phyloP scores from a whole-genome alignment of 2,797 vertebrate species.

The Anabacerthia variegaticeps region DNA sequence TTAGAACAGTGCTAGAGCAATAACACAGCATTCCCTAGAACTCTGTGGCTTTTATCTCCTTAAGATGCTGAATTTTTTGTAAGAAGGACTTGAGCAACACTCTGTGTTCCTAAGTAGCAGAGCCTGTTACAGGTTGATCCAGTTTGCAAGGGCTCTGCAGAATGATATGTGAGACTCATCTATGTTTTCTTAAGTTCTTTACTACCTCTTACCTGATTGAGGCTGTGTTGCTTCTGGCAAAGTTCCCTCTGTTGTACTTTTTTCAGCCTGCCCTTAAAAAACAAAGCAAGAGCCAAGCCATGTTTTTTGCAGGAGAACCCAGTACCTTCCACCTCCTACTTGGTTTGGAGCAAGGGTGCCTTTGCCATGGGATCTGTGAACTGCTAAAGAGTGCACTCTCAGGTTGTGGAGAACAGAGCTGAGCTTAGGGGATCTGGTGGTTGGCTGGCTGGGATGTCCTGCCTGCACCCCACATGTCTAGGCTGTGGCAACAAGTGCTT shows the following conservation, averaged over 20 bases:
- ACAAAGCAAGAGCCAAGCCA: background rate
- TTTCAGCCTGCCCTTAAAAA: background rate
- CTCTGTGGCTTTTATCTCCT: background rate
- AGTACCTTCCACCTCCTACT: background rate
- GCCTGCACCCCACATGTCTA: background rate
- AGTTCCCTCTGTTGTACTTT: background rate
- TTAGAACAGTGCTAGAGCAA: slow-evolving; percentile 32
- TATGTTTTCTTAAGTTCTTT: background rate
- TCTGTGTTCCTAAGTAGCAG: background rate
- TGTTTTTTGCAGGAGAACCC: background rate
- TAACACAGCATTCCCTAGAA: background rate
- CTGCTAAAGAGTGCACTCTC: background rate
- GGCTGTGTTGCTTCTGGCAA: background rate
- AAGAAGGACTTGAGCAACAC: background rate
- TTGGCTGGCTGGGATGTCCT: background rate
- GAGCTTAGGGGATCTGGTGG: background rate
- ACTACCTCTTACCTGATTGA: background rate
- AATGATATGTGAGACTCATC: background rate
- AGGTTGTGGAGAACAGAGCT: background rate
- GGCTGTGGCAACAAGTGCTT: background rate
- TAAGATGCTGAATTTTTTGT: background rate
- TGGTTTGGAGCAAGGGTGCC: background rate
- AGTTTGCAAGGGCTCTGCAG: background rate
- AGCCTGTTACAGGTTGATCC: background rate
- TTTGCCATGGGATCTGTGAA: background rate